Evolutionary conservation across 2,888 invertebrate species (phyloP), one percentile per base, ranked within the genome.

Genomic region (Argynnis bischoffii): DNA sequence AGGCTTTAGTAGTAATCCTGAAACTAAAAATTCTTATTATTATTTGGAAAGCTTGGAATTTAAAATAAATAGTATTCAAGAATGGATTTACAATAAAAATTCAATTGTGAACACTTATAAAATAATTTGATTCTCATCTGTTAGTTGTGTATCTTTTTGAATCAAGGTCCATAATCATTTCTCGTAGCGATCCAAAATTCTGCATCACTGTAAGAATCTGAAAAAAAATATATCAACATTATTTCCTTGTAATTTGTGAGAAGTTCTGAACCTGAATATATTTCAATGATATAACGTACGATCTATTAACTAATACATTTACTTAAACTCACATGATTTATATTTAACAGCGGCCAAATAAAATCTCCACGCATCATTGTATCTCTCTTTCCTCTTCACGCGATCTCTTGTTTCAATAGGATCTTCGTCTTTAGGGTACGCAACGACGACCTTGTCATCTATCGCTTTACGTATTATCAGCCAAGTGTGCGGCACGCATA

Each of bases 161-260:
- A 48, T 47, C 35, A 60, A 31, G 55, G 59, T 41, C 46, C 60
- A 55, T 59, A 64, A 55, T 64, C 35, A 64, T 68, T 60, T 51
- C 48, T 68, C 41, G 55, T 64, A 35, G 59, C 59, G 47, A 68
- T 64, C 68, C 68, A 68, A 51, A 35, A 48, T 53, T 68, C 64
- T 60, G 68, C 68, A 55, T 60, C 64, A 46, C 26, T 18, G 54
- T 50, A 55, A 64, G 0, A 41, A 55, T 60, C 64, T 64, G 55
- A 55, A 68, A 67, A 60, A 54, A 63, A 41, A n/a, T 63, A 63
- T 31, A 57, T n/a, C 16, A 57, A 48, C n/a, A 16, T 50, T n/a
- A 13, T 11, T 31, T 31, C 31, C 31, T 31, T 31, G 31, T 31
- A 31, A 31, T 31, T 31, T 31, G 4, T 31, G 31, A 31, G 31